These are phyloP conservation scores for Thysanoteuthis rhombus DNA, from an alignment of 2,888 invertebrate species.

Conservation along the genomic window DNA sequence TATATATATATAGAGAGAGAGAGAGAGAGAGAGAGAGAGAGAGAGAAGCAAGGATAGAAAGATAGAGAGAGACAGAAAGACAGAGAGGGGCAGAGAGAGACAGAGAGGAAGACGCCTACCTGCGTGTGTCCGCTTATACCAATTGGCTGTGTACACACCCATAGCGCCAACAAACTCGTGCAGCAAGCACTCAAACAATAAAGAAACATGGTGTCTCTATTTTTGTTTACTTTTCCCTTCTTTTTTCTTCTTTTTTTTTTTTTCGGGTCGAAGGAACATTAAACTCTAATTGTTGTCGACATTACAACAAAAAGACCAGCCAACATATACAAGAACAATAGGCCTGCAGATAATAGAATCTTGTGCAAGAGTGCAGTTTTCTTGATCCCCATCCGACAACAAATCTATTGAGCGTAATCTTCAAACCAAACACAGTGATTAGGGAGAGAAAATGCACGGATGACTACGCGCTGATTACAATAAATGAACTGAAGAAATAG, in stretches of 20 bases:
- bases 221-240: not conserved
- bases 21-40: not conserved
- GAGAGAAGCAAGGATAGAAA: not conserved
- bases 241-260: not conserved
- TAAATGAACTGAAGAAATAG: not conserved
- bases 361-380: not conserved
- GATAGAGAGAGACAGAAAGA: not conserved
- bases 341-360: not conserved
- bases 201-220: not conserved
- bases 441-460: not conserved
- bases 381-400: not conserved
- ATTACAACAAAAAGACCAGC: not conserved
- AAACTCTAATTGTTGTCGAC: not conserved
- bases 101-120: not conserved
- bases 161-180: not conserved
- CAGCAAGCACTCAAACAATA: not conserved
- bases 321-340: not conserved
- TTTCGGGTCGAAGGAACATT: not conserved
- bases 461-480: not conserved
- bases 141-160: not conserved
- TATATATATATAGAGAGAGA: not conserved
- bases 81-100: not conserved
- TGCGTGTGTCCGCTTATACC: not conserved
- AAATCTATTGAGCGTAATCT: not conserved
- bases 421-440: not conserved